A percentile compares a stretch with the other conserved stretches of the same genome.
These are phyloP conservation scores for Drosophila bifasciata DNA, from an alignment of 1,140 invertebrate genomes.

Conservation along the genomic window DNA sequence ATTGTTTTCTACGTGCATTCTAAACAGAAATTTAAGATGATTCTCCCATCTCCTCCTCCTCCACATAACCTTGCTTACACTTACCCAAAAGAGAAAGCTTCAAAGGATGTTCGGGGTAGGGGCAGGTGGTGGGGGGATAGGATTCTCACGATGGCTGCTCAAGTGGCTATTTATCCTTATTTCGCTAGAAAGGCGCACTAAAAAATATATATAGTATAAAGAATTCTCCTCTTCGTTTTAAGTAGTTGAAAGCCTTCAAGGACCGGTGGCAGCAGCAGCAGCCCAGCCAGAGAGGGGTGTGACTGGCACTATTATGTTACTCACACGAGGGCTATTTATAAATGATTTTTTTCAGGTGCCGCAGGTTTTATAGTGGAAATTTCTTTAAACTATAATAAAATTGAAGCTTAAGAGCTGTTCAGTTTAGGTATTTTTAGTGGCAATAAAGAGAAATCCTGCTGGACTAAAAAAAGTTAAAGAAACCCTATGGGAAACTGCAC, in stretches of 20 bases:
- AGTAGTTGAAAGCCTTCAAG: constrained; percentile 38
- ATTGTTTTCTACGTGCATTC: constrained; percentile 63
- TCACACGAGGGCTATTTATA: constrained; percentile 25
- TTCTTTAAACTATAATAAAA: background rate
- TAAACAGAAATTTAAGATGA: constrained; percentile 48
- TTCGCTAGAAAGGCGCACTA: constrained; percentile 43
- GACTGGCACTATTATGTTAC: background rate
- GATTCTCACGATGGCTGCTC: constrained; percentile 14
- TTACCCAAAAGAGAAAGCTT: constrained; percentile 22
- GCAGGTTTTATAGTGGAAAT: background rate
- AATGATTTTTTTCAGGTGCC: constrained; percentile 21
- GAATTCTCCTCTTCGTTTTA: constrained; percentile 25
- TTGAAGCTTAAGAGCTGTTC: background rate
- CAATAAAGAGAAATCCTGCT: no score
- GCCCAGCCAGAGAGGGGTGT: background rate
- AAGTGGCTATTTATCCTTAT: constrained; percentile 68
- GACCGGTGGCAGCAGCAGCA: constrained; percentile 2
- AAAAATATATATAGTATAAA: constrained; percentile 26
- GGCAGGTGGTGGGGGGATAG: background rate
- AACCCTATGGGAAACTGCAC: no score
- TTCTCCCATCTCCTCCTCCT: constrained; percentile 32
- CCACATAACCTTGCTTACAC: background rate
- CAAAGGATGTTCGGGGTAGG: constrained; percentile 5
- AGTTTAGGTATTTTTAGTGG: no score
- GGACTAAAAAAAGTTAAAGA: no score